Evolutionary conservation across 2,888 invertebrate genomes (phyloP).

Genomic region (Lepas anatifera): DNA sequence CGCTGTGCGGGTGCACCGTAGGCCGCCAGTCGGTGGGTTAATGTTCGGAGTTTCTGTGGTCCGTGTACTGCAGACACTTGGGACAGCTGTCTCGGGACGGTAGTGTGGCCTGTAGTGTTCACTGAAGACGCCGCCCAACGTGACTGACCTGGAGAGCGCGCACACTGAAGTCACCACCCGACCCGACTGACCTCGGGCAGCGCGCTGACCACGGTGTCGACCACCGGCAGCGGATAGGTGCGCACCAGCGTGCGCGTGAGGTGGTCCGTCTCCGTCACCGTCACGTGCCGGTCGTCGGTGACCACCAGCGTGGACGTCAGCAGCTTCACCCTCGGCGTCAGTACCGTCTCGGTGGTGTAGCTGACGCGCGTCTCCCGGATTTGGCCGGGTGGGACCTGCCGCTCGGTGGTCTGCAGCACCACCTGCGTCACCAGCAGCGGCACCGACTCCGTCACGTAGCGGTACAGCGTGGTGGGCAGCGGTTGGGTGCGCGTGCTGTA

Average conservation of each 20-base stretch:
- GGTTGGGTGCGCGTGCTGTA: background rate
- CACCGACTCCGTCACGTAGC: background rate
- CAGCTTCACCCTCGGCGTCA: background rate
- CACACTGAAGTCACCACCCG: no score
- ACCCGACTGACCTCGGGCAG: background rate
- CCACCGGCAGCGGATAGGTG: background rate
- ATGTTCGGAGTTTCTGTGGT: no score
- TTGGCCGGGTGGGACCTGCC: background rate
- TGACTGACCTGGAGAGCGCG: no score
- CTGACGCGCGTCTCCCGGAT: background rate
- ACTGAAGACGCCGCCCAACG: no score
- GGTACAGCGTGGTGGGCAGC: constrained; percentile 3
- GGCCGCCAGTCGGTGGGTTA: no score
- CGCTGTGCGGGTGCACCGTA: no score
- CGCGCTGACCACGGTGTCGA: background rate
- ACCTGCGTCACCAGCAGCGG: background rate
- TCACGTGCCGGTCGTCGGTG: constrained; percentile 1
- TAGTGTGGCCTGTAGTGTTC: no score
- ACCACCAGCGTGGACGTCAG: background rate
- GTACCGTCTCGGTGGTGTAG: background rate
- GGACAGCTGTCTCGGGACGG: no score
- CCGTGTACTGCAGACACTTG: no score
- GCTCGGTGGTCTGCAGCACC: background rate
- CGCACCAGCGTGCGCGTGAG: background rate
- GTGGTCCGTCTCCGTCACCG: constrained; percentile 7